Conservation (phyloP, 2,888 invertebrate genomes). For the Lycia hirtaria region DNA sequence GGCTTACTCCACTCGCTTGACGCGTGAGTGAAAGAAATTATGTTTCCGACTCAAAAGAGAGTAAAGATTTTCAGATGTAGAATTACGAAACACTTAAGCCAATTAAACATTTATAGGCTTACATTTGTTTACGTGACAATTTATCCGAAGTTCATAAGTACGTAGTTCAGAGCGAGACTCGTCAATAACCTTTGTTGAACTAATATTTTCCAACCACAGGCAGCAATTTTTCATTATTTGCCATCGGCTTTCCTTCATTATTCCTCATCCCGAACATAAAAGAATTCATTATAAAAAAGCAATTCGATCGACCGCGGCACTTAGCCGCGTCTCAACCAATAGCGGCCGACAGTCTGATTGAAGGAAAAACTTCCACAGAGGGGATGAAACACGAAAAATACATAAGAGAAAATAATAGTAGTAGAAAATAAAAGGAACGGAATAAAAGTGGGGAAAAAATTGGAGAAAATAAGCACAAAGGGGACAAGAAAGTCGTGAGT, state of each 20-base stretch:
- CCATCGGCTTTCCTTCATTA: constrained; percentile 52
- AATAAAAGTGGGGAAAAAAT: constrained; percentile 82
- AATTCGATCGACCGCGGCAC: constrained; percentile 65
- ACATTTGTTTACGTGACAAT: background rate
- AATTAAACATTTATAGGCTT: background rate
- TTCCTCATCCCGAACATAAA: constrained; percentile 72
- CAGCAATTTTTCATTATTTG: constrained; percentile 32
- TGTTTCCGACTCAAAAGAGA: background rate
- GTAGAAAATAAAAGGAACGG: constrained; percentile 78
- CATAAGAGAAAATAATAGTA: constrained; percentile 83
- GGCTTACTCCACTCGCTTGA: background rate
- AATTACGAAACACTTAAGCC: background rate
- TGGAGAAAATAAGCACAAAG: constrained; percentile 84
- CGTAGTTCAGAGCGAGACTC: constrained; percentile 2
- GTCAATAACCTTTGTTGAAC: constrained; percentile 18
- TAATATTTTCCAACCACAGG: constrained; percentile 19
- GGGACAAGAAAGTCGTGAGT: constrained; percentile 77
- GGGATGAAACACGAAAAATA: constrained; percentile 81
- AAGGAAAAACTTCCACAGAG: constrained; percentile 68
- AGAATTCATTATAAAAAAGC: constrained; percentile 80
- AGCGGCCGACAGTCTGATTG: constrained; percentile 79
- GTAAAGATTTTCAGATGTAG: background rate
- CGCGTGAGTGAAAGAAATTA: background rate
- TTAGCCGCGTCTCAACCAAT: constrained; percentile 78
- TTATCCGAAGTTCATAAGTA: background rate